Evolutionary conservation across 2,113 vertebrate genomes (phyloP).

Genomic region (Crotophaga sulcirostris): DNA sequence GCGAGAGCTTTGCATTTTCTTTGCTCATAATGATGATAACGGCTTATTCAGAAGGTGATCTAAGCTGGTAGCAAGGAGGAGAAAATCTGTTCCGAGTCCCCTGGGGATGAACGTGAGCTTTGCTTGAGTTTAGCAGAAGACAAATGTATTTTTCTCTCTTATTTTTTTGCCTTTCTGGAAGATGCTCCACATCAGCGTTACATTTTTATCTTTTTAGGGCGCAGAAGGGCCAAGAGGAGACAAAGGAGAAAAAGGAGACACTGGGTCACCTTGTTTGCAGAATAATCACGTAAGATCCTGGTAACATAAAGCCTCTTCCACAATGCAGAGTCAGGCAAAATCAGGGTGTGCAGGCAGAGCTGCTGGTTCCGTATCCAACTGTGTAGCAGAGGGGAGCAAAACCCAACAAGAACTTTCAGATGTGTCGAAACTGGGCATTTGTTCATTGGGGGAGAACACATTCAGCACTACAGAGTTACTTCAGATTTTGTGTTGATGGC

Average conservation of each 20-base stretch:
- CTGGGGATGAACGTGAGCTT: neutral
- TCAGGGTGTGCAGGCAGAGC: neutral
- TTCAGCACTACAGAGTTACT: neutral
- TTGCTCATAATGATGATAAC: neutral
- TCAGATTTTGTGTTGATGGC: neutral
- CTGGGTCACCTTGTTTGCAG: constrained; percentile 75
- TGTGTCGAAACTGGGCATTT: neutral
- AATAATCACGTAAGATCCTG: constrained; percentile 84
- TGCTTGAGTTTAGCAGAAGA: neutral
- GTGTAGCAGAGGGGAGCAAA: neutral
- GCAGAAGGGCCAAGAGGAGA: constrained; percentile 88
- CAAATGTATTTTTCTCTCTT: neutral
- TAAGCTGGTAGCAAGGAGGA: neutral
- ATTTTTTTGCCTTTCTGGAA: neutral
- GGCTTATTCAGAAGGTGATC: neutral
- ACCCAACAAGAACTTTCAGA: neutral
- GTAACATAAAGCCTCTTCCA: neutral
- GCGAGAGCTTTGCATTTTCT: neutral
- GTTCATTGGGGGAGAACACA: neutral
- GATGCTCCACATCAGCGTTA: neutral
- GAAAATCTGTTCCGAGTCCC: neutral
- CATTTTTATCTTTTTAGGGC: constrained; percentile 71
- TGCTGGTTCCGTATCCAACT: fast-evolving
- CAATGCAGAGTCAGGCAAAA: fast-evolving
- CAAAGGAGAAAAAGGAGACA: constrained; percentile 90